Evolutionary conservation across 2,113 vertebrate species (phyloP), one percentile per base, ranked within the genome.

Genomic region (Salvelinus fontinalis): DNA sequence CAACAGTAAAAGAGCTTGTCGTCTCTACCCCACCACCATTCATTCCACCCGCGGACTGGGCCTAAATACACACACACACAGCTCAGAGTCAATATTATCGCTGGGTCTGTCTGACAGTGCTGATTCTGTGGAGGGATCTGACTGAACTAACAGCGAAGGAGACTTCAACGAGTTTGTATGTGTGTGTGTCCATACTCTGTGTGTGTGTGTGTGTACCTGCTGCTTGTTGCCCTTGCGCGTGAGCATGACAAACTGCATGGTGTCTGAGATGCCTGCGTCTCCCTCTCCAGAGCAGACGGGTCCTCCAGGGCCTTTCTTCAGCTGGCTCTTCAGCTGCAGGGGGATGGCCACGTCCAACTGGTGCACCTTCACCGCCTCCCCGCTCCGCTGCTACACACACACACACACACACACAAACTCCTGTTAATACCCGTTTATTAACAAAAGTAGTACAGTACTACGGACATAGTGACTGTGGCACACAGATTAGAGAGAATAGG

Each of bases 191-290:
- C 24, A 24, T 24, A 24, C 24, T 24, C 24, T 24, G 24, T 24
- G 24, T 24, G 26, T 26, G 26, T 26, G 39, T 18, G 65, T 27
- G 12, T 29, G 71, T 78, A 98, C 97, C 97, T 99, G 98, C 86
- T 98, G 98, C 79, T 99, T 99, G 95, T 99, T 99, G 89, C 98
- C 98, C 84, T 97, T 99, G 81, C 97, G 91, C 5, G 98, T 99
- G 76, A 99, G 90, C 98, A 99, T 99, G 86, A 99, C 97, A 81
- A 99, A 99, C 6, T 96, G 97, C 98, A 99, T 99, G 0, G 97
- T 99, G 83, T 99, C 96, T 8, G 93, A 94, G 84, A 95, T 93
- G 76, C 97, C 96, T 0, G 94, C 20, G 0, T 97, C 96, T 31
- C 90, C 92, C 67, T 97, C 96, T 4, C 89, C 91, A 31, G 92